phyloP scores from a whole-genome alignment of 2,888 invertebrate genomes.

The Stegana nigrithorax region DNA sequence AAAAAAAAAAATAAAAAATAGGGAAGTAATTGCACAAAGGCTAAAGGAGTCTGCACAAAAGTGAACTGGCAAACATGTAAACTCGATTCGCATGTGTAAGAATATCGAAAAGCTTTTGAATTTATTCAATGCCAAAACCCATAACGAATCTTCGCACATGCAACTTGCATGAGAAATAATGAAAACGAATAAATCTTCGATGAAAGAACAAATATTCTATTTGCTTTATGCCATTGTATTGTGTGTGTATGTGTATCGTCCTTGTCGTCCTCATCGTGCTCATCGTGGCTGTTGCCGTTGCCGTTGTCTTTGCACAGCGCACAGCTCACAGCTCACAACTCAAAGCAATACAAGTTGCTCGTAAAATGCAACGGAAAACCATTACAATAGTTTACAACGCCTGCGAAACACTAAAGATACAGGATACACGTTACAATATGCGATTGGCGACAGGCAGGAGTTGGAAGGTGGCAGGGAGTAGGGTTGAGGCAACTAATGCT shows the following conservation, averaged over 20 bases:
- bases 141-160: conserved; percentile 16
- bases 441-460: too few relatives aligned
- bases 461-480: too few relatives aligned
- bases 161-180: conserved; percentile 31
- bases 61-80: too few relatives aligned
- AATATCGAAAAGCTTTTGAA: conserved; percentile 13
- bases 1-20: neutral
- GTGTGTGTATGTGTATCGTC: conserved; percentile 23
- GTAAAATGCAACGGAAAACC: conserved; percentile 32
- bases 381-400: conserved; percentile 53
- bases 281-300: neutral
- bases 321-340: neutral
- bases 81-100: too few relatives aligned
- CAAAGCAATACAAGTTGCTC: too few relatives aligned
- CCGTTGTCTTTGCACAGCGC: neutral
- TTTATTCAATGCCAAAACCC: conserved; percentile 13
- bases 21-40: too few relatives aligned
- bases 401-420: conserved; percentile 22
- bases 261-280: neutral
- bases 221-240: conserved; percentile 43
- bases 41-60: too few relatives aligned
- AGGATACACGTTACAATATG: too few relatives aligned
- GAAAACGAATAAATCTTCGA: conserved; percentile 53
- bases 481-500: too few relatives aligned
- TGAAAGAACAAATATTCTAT: conserved; percentile 31